A percentile compares a stretch with the other conserved stretches of the same genome.
These are phyloP conservation scores for Halesus radiatus DNA, from an alignment of 1,140 invertebrate genomes.

Conservation along the genomic window DNA sequence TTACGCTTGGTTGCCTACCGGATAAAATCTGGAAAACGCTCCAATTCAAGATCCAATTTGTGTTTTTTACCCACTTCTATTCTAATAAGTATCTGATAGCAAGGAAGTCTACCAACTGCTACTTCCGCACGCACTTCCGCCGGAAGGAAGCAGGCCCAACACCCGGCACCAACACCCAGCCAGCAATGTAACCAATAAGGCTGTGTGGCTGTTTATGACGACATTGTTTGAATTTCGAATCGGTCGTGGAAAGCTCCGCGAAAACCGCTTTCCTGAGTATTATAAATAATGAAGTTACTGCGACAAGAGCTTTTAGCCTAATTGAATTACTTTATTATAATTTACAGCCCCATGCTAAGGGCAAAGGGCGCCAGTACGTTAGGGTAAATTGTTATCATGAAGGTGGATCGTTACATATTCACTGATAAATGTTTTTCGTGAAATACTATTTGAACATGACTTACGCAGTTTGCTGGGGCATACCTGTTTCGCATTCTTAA, in stretches of 20 bases:
- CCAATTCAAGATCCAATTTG: too few species aligned
- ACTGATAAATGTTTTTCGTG: not conserved
- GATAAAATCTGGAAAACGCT: too few species aligned
- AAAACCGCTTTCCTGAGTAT: not conserved
- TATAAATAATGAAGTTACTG: slow-evolving; percentile 26
- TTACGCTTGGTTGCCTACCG: too few species aligned
- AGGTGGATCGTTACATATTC: not conserved
- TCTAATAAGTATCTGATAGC: too few species aligned
- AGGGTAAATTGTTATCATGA: not conserved
- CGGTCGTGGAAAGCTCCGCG: not conserved
- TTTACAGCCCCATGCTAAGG: not conserved
- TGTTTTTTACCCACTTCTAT: too few species aligned
- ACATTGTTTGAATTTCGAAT: not conserved
- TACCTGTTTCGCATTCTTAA: not conserved
- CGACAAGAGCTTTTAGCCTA: slow-evolving; percentile 4
- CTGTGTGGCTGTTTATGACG: not conserved
- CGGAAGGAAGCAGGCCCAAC: slow-evolving; percentile 14
- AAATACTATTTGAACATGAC: not conserved
- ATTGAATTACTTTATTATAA: not conserved
- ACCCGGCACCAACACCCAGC: not conserved
- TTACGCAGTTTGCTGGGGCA: not conserved
- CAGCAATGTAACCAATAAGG: slow-evolving; percentile 4
- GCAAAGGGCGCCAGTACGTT: not conserved
- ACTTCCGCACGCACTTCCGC: slow-evolving; percentile 41
- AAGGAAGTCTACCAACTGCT: not conserved